Base-by-base conservation (phyloP, 2,888 invertebrate genomes). In the Mystacides longicornis region DNA sequence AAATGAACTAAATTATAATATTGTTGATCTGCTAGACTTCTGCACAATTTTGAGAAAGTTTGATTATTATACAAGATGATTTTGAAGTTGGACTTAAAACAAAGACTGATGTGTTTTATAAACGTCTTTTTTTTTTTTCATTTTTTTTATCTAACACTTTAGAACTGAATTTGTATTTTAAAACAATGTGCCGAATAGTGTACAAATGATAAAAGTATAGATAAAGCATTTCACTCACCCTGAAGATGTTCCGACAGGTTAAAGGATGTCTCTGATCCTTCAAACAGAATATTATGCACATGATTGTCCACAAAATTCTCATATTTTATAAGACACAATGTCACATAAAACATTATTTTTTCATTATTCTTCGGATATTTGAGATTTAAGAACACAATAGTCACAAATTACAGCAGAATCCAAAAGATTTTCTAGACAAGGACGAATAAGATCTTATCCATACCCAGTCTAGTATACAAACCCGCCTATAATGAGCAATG, bases 401-500 rank as follows among this genome's bases (percentile, higher is more conserved):
- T 37, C 14, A 37, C 37, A 37, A 37, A 37, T 7, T 14, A 37
- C 16, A 14, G 37, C 4, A 42, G 22, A 31, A 14, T 49, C 16
- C 2, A 27, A 20, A 19, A 16, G 20, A 20, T 45, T 21, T 21
- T 14, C 45, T 19, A 45, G 37, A 11, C 37, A 21, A 52, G 48
- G 48, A 47, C 52, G 52, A 52, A 42, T 33, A 19, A 45, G 27
- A 51, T 23, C 21, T 5, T 43, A 43, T 19, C 1, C 37, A 45
- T 16, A 47, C 48, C 47, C 20, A 45, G 45, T 7, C 37, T 37
- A 37, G 37, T 37, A 37, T 45, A 14, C 11, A 45, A 20, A 14
- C 52, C 47, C 52, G 52, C 47, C 52, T 46, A 27, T 46, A 21
- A 20, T 23, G 21, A 22, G 47, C 52, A 33, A 22, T 46, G 33